Conservation (phyloP, 1,140 invertebrate species). For the Drosophila varians region DNA sequence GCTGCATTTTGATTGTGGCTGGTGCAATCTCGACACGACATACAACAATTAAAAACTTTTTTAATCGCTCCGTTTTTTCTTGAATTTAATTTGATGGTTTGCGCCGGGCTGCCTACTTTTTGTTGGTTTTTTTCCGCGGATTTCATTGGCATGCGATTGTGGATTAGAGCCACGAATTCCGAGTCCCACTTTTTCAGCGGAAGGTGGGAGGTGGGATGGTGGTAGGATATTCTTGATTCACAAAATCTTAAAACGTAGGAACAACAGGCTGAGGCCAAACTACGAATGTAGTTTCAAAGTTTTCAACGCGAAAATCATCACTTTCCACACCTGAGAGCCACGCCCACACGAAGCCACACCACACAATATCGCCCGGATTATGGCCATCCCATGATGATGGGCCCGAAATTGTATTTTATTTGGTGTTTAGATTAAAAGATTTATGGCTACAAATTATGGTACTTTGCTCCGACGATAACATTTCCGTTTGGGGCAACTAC, state of each 20-base stretch:
- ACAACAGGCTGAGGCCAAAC: too few relatives aligned
- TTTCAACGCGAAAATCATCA: conserved; percentile 13
- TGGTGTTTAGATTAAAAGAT: conserved; percentile 80
- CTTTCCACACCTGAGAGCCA: conserved; percentile 37
- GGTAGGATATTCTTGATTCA: neutral
- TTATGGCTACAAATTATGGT: conserved; percentile 82
- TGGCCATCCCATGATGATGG: conserved; percentile 22
- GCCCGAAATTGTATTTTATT: conserved; percentile 72
- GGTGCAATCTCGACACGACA: conserved; percentile 71
- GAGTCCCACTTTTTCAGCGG: conserved; percentile 24
- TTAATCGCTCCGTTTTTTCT: conserved; percentile 76
- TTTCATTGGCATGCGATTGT: conserved; percentile 62
- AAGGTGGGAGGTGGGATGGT: too few relatives aligned
- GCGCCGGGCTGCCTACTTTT: conserved; percentile 25
- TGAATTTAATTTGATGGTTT: conserved; percentile 77
- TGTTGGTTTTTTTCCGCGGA: conserved; percentile 24
- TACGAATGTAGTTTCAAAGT: too few relatives aligned
- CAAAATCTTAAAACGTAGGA: neutral
- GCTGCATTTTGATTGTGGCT: conserved; percentile 32
- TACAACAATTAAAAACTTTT: conserved; percentile 77
- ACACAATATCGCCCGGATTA: too few relatives aligned
- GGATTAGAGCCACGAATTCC: conserved; percentile 33
- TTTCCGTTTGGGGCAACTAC: conserved; percentile 68
- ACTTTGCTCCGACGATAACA: conserved; percentile 74
- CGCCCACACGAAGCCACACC: conserved; percentile 8